Evolutionary conservation across 2,888 invertebrate genomes (phyloP).

Genomic region (Drosophila meridiana): DNA sequence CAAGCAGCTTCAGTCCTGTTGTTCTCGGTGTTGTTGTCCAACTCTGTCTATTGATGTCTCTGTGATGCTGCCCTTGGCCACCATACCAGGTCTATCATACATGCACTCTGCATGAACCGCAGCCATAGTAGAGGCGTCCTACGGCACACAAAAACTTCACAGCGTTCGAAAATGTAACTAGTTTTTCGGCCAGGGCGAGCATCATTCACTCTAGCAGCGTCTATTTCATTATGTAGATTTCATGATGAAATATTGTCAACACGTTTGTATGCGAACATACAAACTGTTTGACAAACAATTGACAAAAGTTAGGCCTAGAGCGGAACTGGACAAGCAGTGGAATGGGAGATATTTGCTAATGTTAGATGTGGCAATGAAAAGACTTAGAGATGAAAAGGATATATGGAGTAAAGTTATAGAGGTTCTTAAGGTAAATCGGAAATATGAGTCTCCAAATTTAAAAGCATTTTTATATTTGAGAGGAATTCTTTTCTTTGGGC

Average conservation of each 20-base stretch:
- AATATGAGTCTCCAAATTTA: too few species aligned
- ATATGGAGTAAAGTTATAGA: not conserved
- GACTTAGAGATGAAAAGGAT: not conserved
- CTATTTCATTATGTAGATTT: constrained; percentile 42
- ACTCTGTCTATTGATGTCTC: constrained; percentile 57
- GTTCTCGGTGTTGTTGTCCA: constrained; percentile 38
- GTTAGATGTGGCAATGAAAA: not conserved
- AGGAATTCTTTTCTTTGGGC: too few species aligned
- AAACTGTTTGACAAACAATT: constrained; percentile 27
- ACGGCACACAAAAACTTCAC: constrained; percentile 17
- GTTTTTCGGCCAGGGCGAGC: constrained; percentile 3
- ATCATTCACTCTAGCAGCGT: not conserved
- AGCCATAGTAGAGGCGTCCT: constrained; percentile 38
- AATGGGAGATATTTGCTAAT: rapidly evolving
- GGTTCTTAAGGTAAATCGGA: too few species aligned
- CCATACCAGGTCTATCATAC: constrained; percentile 35
- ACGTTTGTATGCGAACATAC: constrained; percentile 18
- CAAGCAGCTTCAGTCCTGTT: constrained; percentile 27
- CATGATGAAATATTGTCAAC: constrained; percentile 43
- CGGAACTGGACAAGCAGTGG: not conserved
- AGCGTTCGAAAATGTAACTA: constrained; percentile 30
- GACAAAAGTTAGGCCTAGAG: constrained; percentile 2
- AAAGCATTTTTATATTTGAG: too few species aligned
- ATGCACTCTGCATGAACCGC: constrained; percentile 39
- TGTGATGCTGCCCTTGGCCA: constrained; percentile 46